Percentiles rank a stretch among this genome's conserved stretches.
phyloP scores from a whole-genome alignment of 1,140 invertebrate genomes.

The Saccostrea cuccullata region DNA sequence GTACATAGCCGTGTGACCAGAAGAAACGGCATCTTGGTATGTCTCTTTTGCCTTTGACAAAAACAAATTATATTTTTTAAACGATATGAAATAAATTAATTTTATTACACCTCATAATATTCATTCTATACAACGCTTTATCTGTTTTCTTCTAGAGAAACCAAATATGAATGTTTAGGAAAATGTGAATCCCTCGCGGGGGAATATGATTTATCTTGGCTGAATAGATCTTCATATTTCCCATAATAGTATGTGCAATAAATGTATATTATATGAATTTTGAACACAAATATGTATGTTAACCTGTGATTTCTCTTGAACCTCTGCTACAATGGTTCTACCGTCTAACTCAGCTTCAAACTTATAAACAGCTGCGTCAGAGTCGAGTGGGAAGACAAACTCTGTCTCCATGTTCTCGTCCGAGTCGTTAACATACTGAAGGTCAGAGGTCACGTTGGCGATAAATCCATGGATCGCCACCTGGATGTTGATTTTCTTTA shows the following conservation, averaged over 20 bases:
- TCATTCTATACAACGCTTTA: too few relatives aligned
- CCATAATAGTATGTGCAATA: too few relatives aligned
- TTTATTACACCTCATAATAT: too few relatives aligned
- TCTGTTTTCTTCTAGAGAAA: too few relatives aligned
- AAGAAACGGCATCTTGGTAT: conserved; percentile 82
- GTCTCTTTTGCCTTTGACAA: conserved; percentile 81
- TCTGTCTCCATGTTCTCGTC: conserved; percentile 52
- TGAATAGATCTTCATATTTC: too few relatives aligned
- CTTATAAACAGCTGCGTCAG: conserved; percentile 64
- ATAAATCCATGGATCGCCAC: conserved; percentile 58
- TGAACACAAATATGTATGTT: too few relatives aligned
- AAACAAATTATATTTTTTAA: too few relatives aligned
- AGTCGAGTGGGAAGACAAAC: conserved; percentile 68
- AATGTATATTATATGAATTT: too few relatives aligned
- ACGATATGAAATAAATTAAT: too few relatives aligned
- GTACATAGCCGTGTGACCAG: conserved; percentile 81
- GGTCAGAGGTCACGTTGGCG: conserved; percentile 52
- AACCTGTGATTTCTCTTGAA: conserved; percentile 81
- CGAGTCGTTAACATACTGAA: conserved; percentile 59
- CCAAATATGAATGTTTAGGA: too few relatives aligned
- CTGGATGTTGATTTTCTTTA: conserved; percentile 49
- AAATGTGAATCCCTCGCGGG: too few relatives aligned
- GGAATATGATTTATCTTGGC: too few relatives aligned
- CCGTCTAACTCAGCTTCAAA: conserved; percentile 66
- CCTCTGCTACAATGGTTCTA: conserved; percentile 58